Evolutionary conservation across 2,113 vertebrate species (phyloP).

Genomic region (Bos indicus): DNA sequence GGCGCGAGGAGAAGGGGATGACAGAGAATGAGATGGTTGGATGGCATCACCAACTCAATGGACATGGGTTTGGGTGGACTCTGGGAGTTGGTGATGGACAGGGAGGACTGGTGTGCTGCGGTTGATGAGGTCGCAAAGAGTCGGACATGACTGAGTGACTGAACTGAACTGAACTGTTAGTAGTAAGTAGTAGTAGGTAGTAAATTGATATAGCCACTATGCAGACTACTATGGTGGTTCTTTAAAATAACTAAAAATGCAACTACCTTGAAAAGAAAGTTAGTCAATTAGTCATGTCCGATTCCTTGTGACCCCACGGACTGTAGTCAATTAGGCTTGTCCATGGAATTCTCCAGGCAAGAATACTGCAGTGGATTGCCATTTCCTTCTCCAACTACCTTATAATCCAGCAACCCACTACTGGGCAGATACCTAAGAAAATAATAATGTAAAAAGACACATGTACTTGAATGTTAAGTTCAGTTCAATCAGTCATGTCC

Average conservation of each 20-base stretch:
- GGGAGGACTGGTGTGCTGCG: accelerated
- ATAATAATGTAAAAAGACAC: not conserved
- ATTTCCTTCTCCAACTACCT: not conserved
- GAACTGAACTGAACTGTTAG: not conserved
- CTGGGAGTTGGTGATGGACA: not conserved
- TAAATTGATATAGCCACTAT: not conserved
- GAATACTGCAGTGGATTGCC: not conserved
- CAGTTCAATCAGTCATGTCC: not conserved
- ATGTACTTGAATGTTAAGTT: not conserved
- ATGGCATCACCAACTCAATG: not conserved
- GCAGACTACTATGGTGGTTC: not conserved
- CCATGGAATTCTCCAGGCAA: not conserved
- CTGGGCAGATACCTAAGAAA: not conserved
- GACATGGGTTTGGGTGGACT: not conserved
- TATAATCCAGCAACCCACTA: not conserved
- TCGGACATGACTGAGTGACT: accelerated
- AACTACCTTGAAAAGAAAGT: not conserved
- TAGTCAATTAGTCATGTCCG: not conserved
- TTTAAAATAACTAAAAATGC: not conserved
- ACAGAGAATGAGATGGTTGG: not conserved
- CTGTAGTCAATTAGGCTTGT: not conserved
- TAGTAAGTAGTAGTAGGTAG: not conserved
- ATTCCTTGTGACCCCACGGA: not conserved
- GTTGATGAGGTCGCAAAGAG: accelerated
- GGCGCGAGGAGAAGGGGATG: accelerated